Evolutionary conservation across 2,113 vertebrate genomes (phyloP).

Genomic region (Suncus etruscus): DNA sequence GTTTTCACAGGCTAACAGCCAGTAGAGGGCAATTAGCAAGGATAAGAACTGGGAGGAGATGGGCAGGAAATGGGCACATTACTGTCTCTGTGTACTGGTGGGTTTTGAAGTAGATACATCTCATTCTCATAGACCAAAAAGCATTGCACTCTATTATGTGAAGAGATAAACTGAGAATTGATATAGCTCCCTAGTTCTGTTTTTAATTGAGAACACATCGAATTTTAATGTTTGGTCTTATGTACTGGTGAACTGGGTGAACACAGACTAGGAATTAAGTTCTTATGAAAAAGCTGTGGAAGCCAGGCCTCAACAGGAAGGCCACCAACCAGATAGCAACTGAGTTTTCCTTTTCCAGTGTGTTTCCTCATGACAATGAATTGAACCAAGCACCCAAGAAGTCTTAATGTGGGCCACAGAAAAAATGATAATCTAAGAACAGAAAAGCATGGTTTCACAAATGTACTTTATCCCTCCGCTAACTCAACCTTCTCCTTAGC

Average conservation of each 20-base stretch:
- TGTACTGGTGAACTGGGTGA: not conserved
- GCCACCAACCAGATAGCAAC: not conserved
- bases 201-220: constrained; percentile 24
- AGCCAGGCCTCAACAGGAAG: not conserved
- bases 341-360: not conserved
- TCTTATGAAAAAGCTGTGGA: not conserved
- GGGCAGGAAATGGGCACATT: constrained; percentile 28
- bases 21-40: constrained; percentile 46
- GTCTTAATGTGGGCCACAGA: not conserved
- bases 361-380: not conserved
- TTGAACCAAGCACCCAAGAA: not conserved
- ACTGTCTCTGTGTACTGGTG: constrained; percentile 27
- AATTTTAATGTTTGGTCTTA: not conserved
- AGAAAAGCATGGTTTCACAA: constrained; percentile 52
- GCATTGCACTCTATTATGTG: not conserved
- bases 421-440: constrained; percentile 37
- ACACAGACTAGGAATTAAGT: not conserved
- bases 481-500: constrained; percentile 58
- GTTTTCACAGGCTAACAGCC: constrained; percentile 73
- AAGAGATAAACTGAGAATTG: constrained; percentile 22
- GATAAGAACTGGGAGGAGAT: constrained; percentile 69
- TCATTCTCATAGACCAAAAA: not conserved
- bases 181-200: not conserved
- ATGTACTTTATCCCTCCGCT: constrained; percentile 42
- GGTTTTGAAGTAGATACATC: not conserved